Conservation (phyloP, 1,140 invertebrate species). For the Sipha flava region DNA sequence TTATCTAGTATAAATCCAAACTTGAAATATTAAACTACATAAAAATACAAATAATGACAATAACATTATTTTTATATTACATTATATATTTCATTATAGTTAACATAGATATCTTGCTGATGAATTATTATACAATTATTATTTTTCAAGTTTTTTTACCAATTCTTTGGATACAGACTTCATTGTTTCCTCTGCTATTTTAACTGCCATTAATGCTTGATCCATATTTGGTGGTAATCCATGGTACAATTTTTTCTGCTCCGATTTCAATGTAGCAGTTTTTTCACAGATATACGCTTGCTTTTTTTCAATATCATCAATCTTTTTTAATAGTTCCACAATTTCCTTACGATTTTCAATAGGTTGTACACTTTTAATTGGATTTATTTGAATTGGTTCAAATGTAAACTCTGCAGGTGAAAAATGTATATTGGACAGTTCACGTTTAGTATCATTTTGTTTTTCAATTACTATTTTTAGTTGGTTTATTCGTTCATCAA, state of each 20-base stretch:
- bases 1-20: too few relatives aligned
- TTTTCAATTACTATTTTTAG: background rate
- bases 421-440: background rate
- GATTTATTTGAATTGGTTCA: background rate
- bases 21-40: too few relatives aligned
- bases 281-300: background rate
- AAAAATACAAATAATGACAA: background rate
- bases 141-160: background rate
- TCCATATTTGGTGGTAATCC: conserved; percentile 22
- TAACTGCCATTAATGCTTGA: background rate
- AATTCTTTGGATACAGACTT: conserved; percentile 4
- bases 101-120: too few relatives aligned
- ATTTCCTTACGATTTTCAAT: background rate
- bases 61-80: background rate
- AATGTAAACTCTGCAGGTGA: background rate
- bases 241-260: background rate
- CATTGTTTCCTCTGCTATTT: conserved; percentile 10
- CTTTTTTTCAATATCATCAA: background rate
- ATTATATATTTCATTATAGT: too few relatives aligned
- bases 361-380: background rate
- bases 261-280: background rate
- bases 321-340: background rate
- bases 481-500: conserved; percentile 22
- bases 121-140: background rate
- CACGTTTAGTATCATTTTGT: conserved; percentile 10